phyloP scores from a whole-genome alignment of 2,888 invertebrate genomes.

The Rhimphoctona megacephalus region DNA sequence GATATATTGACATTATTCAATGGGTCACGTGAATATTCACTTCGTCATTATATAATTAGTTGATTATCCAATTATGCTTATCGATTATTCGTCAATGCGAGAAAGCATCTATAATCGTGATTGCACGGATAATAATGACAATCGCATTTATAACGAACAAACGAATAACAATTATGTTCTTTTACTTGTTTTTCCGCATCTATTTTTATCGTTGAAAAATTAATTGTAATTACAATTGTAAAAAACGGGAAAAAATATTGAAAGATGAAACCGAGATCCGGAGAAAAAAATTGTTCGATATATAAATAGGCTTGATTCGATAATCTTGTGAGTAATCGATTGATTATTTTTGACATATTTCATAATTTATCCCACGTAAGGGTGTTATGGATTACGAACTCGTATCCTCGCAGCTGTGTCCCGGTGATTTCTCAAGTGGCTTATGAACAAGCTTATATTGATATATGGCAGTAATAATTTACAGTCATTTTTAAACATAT shows the following conservation, averaged over 20 bases:
- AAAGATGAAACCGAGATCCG: neutral
- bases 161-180: neutral
- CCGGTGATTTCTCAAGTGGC: constrained; percentile 63
- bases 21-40: constrained; percentile 50
- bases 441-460: constrained; percentile 27
- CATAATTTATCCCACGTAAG: constrained; percentile 52
- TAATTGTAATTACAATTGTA: neutral
- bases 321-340: constrained; percentile 64
- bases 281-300: constrained; percentile 18
- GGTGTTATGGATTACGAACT: constrained; percentile 59
- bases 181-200: neutral
- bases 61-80: constrained; percentile 45
- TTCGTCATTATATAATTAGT: constrained; percentile 52
- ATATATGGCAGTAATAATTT: neutral
- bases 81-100: constrained; percentile 23
- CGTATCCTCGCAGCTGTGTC: constrained; percentile 59
- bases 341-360: constrained; percentile 45
- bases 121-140: constrained; percentile 5
- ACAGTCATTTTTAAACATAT: neutral
- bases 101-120: constrained; percentile 27
- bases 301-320: neutral
- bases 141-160: neutral
- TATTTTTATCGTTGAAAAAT: neutral
- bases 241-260: neutral
- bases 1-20: constrained; percentile 51